Percentiles rank a stretch among this genome's conserved stretches.
phyloP scores from a whole-genome alignment of 2,888 invertebrate species.

The Strigamia maritima region DNA sequence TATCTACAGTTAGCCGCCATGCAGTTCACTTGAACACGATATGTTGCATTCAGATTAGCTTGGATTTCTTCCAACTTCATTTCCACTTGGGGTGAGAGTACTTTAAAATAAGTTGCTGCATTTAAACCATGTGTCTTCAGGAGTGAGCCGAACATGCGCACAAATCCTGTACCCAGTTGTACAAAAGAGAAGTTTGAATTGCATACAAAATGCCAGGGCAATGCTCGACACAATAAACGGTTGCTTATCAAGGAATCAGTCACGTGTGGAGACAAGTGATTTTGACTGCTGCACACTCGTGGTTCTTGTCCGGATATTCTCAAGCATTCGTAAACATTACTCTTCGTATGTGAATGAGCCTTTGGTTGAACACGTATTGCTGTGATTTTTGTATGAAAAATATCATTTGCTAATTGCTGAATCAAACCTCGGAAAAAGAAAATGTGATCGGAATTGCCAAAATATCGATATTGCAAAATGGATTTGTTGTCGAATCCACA shows the following conservation, averaged over 20 bases:
- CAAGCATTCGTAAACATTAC: not conserved
- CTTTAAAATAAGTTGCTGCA: conserved; percentile 35
- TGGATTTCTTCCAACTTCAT: not conserved
- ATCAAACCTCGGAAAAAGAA: conserved; percentile 37
- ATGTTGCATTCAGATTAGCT: conserved; percentile 8
- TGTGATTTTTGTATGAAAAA: conserved; percentile 26
- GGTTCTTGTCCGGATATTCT: not conserved
- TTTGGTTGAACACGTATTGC: not conserved
- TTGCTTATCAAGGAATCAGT: conserved; percentile 44
- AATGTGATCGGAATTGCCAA: not conserved
- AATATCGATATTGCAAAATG: not conserved
- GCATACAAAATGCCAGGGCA: conserved; percentile 46
- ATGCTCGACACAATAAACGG: conserved; percentile 44
- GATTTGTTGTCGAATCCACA: not conserved
- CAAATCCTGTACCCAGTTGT: conserved; percentile 45
- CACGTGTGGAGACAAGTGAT: conserved; percentile 42
- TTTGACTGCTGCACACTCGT: not conserved
- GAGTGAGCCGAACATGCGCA: conserved; percentile 38
- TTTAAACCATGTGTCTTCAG: conserved; percentile 30
- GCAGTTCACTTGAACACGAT: not conserved
- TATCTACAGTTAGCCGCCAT: not conserved
- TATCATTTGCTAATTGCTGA: conserved; percentile 13
- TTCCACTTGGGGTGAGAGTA: conserved; percentile 34
- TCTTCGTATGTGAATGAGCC: too few relatives aligned
- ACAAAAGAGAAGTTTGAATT: conserved; percentile 44